These are phyloP conservation scores for Machimus atricapillus DNA, from an alignment of 2,888 invertebrate species.

Conservation along the genomic window DNA sequence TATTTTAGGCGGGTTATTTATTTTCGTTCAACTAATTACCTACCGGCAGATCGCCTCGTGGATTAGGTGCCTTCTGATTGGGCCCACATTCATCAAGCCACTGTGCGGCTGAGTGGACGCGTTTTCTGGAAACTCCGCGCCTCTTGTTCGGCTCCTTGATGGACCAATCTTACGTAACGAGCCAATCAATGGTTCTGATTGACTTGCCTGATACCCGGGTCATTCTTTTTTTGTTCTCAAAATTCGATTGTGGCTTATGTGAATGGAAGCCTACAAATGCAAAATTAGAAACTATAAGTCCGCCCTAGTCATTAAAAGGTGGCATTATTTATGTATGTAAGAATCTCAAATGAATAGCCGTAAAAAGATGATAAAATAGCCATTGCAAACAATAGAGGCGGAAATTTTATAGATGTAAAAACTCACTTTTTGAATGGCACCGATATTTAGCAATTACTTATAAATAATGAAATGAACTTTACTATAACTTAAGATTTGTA, in stretches of 20 bases:
- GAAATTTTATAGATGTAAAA: neutral
- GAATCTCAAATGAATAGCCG: neutral
- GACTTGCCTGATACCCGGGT: neutral
- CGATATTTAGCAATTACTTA: neutral
- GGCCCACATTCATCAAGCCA: neutral
- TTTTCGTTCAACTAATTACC: conserved; percentile 42
- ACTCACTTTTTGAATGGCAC: neutral
- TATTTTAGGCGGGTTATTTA: conserved; percentile 42
- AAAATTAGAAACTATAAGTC: neutral
- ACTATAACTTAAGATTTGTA: too few relatives aligned
- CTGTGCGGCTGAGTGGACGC: neutral
- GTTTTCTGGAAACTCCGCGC: neutral
- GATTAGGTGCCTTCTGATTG: neutral
- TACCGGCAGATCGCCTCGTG: conserved; percentile 7
- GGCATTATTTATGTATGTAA: neutral
- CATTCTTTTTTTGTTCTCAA: neutral
- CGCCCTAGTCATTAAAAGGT: neutral
- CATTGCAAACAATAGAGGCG: neutral
- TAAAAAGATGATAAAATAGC: neutral
- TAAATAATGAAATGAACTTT: too few relatives aligned
- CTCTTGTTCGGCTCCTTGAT: neutral
- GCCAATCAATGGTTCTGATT: neutral
- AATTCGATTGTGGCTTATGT: neutral
- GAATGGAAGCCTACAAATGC: neutral
- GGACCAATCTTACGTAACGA: neutral